These are phyloP conservation scores for Solenodon paradoxus DNA, from an alignment of 2,113 vertebrate genomes.

Conservation along the genomic window DNA sequence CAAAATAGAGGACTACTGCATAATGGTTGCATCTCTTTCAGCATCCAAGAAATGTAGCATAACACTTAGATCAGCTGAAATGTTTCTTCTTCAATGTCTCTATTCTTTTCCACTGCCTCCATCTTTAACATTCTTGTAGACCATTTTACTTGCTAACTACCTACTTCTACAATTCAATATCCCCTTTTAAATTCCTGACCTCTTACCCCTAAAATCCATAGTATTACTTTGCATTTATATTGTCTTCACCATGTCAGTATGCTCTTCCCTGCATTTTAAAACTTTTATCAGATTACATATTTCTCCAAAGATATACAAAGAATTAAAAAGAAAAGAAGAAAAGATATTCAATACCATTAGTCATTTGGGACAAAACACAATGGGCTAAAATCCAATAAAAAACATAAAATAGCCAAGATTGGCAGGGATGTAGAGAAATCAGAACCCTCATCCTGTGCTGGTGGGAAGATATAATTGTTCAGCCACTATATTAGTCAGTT, in stretches of 20 bases:
- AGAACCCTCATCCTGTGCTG: background rate
- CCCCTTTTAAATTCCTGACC: background rate
- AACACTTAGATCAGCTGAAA: background rate
- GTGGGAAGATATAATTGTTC: background rate
- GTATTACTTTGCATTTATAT: background rate
- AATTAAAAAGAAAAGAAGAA: background rate
- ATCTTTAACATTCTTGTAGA: background rate
- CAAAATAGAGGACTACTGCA: background rate
- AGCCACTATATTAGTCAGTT: background rate
- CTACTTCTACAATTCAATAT: background rate
- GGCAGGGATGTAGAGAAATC: background rate
- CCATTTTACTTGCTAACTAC: background rate
- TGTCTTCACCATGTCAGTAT: background rate
- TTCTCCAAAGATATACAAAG: background rate
- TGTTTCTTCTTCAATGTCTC: background rate
- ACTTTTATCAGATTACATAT: background rate
- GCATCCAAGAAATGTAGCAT: background rate
- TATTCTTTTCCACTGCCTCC: background rate
- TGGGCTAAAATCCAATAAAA: background rate
- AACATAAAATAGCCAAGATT: background rate
- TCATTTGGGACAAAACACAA: background rate
- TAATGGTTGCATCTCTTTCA: background rate
- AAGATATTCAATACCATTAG: background rate
- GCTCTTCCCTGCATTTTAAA: background rate
- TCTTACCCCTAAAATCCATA: background rate